phyloP scores from a whole-genome alignment of 2,888 invertebrate species.

The Beris morrisii region DNA sequence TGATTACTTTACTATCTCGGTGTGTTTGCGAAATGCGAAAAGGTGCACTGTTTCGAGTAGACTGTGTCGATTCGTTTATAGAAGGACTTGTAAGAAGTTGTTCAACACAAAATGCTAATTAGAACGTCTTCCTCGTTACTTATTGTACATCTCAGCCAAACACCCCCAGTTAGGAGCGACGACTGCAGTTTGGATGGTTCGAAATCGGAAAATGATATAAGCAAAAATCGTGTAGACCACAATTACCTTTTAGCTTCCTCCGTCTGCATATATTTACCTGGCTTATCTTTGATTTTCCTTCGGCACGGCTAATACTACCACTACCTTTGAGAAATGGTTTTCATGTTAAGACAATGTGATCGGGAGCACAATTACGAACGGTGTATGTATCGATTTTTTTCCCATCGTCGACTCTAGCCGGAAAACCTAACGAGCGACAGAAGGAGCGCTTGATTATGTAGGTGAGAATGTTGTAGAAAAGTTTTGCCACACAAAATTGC shows the following conservation, averaged over 20 bases:
- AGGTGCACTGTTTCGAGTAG: neutral
- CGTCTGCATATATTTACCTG: constrained; percentile 18
- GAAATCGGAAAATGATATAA: constrained; percentile 29
- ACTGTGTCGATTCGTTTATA: neutral
- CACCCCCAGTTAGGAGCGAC: constrained; percentile 13
- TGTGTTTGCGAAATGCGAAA: neutral
- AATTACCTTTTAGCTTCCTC: constrained; percentile 33
- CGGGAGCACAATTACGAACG: constrained; percentile 2
- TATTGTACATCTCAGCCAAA: constrained; percentile 1
- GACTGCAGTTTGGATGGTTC: constrained; percentile 13
- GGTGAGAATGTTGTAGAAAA: too few species aligned
- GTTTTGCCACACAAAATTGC: too few species aligned
- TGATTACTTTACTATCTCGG: constrained; percentile 12
- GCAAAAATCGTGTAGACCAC: constrained; percentile 34
- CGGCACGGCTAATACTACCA: constrained; percentile 11
- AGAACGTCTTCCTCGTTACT: constrained; percentile 32
- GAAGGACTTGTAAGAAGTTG: constrained; percentile 31
- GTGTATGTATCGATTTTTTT: too few species aligned
- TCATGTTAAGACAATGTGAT: constrained; percentile 32
- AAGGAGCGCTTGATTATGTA: too few species aligned
- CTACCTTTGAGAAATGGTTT: constrained; percentile 33
- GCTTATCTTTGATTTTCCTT: constrained; percentile 31
- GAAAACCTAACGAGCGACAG: too few species aligned
- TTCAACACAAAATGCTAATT: constrained; percentile 37
- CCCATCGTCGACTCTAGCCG: too few species aligned